Evolutionary conservation across 2,113 vertebrate species (phyloP).

Genomic region (Tichodroma muraria): DNA sequence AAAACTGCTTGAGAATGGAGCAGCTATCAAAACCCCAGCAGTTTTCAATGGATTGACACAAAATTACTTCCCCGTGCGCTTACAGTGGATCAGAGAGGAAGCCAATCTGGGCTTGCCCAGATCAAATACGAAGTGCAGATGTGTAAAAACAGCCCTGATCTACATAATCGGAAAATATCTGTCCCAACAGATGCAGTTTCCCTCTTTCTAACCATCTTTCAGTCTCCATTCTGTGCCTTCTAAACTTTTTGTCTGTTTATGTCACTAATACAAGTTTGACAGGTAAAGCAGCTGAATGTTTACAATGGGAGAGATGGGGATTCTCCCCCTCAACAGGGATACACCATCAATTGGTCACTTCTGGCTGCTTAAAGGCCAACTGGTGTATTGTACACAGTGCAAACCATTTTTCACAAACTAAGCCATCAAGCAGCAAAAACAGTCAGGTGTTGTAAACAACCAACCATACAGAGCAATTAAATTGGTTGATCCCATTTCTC

Average conservation of each 20-base stretch:
- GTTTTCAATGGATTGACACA: background rate
- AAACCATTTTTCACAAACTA: background rate
- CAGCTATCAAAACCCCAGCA: background rate
- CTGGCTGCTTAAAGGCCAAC: background rate
- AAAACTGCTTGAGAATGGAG: background rate
- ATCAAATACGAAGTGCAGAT: background rate
- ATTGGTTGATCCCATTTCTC: background rate
- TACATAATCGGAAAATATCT: background rate
- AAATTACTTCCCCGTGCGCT: background rate
- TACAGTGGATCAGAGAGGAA: background rate
- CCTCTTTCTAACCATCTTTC: background rate
- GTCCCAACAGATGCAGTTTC: background rate
- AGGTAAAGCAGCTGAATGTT: background rate
- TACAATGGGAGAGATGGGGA: background rate
- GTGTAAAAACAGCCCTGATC: background rate
- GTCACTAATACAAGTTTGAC: background rate
- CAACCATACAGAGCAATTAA: background rate
- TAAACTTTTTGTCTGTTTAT: background rate
- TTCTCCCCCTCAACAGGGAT: background rate
- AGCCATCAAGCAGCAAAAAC: background rate
- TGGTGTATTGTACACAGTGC: background rate
- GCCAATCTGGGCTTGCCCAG: background rate
- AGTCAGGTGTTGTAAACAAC: background rate
- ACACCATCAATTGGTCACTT: background rate
- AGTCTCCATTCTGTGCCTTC: background rate